Base-by-base conservation (phyloP, 2,797 vertebrate species). In the Neostethus bicornis region DNA sequence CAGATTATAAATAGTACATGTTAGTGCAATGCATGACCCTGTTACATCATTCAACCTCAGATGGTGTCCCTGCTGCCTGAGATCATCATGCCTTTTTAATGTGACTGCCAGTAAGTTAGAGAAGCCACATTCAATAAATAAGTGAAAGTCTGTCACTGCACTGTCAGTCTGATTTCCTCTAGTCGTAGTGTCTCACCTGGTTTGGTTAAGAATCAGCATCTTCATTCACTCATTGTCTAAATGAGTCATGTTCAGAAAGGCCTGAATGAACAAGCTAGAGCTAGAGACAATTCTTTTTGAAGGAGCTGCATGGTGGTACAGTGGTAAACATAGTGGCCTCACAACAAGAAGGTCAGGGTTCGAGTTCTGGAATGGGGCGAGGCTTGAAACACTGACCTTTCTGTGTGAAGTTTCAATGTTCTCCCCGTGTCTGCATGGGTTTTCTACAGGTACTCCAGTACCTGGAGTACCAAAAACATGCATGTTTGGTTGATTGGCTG, bases 21-120 rank as follows among this genome's bases (percentile, higher is more conserved):
- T 49, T 21, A 28, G 38, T 42, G 29, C 12, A 24, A 5, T 37
- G 52, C 26, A n/a, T 43, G 57, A 59, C 42, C 55, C 25, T 37
- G 51, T 73, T 61, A 37, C 60, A 59, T 79, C 63, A 64, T n/a
- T 62, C 41, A n/a, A 1, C 58, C 32, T 71, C 55, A 61, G 41
- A 67, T 47, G 41, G 42, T 11, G 51, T 57, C 49, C 45, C 39
- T 20, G 64, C 44, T 66, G 50, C 29, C 52, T 50, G 19, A 44
- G 37, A 57, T 26, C 35, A 38, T 32, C 48, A 16, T 32, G 35
- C 25, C 38, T 64, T 57, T 69, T 60, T 54, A 58, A 74, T 59
- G 31, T n/a, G 13, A 48, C 46, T 76, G 61, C 71, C 61, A 67
- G 52, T 28, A 41, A 39, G 48, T 60, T 43, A 29, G 41, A 46